Evolutionary conservation across 2,888 invertebrate genomes (phyloP), one percentile per base, ranked within the genome.

Genomic region (Orchestes rusci): DNA sequence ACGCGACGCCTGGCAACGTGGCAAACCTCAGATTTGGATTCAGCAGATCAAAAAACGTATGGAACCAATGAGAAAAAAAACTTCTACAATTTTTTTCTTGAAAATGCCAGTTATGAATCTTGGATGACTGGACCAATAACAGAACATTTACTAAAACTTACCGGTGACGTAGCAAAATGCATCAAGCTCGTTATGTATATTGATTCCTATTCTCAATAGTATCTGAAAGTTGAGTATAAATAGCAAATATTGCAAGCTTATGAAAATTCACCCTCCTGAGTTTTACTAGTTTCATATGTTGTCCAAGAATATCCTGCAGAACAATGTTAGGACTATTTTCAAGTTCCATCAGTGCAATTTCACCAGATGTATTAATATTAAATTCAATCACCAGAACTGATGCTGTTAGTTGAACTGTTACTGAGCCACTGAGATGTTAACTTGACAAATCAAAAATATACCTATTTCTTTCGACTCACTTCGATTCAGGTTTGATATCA

Each of bases 131-230:
- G n/a, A n/a, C n/a, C n/a, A n/a, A n/a, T n/a, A n/a, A n/a, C n/a
- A n/a, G n/a, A n/a, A n/a, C n/a, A n/a, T n/a, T n/a, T n/a, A n/a
- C n/a, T n/a, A n/a, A n/a, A n/a, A 23, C 33, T 33, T 54, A 60
- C 72, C 75, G 59, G 85, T 83, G 1, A 86, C 70, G 60, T 86
- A 80, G 58, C 77, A 78, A 60, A 80, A 79, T 0, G 78, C 81
- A 63, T 91, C 91, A 54, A 77, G 76, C 38, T 81, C 81, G 0
- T 91, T 90, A 61, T 91, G 91, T 46, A 91, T 73, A 59, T 91
- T 88, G 42, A 89, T 80, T 0, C 88, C 86, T 1, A 82, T 79
- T 2, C 74, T 73, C 4, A 58, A 59, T 51, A 69, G 54, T 20
- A 65, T 59, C 69, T 68, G 37, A 3, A 39, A 31, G n/a, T n/a